Percentiles rank a stretch among this genome's conserved stretches.
Evolutionary conservation across 2,113 vertebrate species (phyloP).

Genomic region (Tretioscincus oriximinensis): DNA sequence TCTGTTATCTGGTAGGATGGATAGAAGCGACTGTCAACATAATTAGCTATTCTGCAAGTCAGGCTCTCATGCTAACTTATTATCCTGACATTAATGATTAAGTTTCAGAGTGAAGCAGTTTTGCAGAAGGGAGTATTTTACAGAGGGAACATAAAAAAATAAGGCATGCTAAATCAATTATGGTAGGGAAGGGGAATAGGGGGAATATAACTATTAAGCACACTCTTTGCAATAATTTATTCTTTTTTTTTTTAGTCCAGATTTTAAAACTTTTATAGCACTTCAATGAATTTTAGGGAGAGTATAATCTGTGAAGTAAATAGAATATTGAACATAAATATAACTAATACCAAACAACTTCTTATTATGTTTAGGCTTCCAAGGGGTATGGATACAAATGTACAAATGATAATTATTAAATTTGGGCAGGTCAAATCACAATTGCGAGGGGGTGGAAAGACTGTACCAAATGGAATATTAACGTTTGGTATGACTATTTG

Average conservation of each 20-base stretch:
- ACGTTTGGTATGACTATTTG: too few relatives aligned
- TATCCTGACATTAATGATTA: slow-evolving; percentile 30
- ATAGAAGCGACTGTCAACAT: background rate
- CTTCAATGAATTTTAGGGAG: background rate
- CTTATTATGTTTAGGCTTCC: too few relatives aligned
- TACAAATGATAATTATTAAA: too few relatives aligned
- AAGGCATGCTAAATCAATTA: background rate
- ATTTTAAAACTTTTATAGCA: background rate
- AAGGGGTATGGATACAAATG: too few relatives aligned
- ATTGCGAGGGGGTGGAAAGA: too few relatives aligned
- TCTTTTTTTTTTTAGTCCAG: background rate
- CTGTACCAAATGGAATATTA: too few relatives aligned
- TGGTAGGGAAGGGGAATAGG: background rate
- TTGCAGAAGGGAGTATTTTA: slow-evolving; percentile 22
- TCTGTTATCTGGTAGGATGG: slow-evolving; percentile 14
- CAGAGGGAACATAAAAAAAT: slow-evolving; percentile 6
- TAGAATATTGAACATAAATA: too few relatives aligned
- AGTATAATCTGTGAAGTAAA: too few relatives aligned
- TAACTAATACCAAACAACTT: too few relatives aligned
- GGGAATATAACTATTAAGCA: background rate
- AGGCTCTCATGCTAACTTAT: slow-evolving; percentile 9
- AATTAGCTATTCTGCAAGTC: slow-evolving; percentile 39
- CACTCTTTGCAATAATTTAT: slow-evolving; percentile 1
- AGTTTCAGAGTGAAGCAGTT: background rate
- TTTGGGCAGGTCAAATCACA: too few relatives aligned